A percentile compares a stretch with the other conserved stretches of the same genome.
These are phyloP conservation scores for Xenus cinereus DNA, from an alignment of 2,113 vertebrate species.

Conservation along the genomic window DNA sequence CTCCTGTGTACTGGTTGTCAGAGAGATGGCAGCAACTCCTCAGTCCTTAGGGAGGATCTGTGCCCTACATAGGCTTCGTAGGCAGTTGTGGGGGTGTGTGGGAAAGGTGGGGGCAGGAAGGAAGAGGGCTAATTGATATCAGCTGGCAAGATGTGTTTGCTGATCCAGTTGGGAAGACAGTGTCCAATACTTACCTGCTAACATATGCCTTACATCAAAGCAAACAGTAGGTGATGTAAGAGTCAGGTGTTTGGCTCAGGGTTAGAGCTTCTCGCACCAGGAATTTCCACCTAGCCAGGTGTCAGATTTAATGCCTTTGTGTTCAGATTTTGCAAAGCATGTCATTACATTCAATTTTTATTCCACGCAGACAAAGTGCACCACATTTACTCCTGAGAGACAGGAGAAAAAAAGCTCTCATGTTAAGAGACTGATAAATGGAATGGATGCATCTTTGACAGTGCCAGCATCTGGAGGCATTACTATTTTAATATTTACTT, in stretches of 20 bases:
- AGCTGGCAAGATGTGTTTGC: background rate
- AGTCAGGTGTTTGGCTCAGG: background rate
- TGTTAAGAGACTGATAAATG: background rate
- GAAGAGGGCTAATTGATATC: background rate
- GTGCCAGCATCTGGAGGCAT: conserved; percentile 13
- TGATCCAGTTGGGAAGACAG: background rate
- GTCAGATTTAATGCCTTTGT: background rate
- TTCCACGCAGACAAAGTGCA: background rate
- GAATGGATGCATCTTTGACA: background rate
- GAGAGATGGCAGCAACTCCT: background rate
- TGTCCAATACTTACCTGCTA: background rate
- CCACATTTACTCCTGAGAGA: background rate
- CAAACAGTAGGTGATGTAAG: background rate
- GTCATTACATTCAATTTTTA: background rate
- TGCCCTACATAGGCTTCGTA: background rate
- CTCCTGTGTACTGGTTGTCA: fast-evolving
- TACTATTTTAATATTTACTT: conserved; percentile 42
- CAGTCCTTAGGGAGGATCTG: background rate
- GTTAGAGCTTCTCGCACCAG: background rate
- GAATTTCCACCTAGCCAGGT: background rate
- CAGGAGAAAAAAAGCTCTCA: background rate
- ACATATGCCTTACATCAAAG: background rate
- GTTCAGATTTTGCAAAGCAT: background rate
- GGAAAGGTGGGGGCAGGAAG: background rate
- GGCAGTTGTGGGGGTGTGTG: background rate